Conservation (phyloP, 1,140 invertebrate genomes). For the Lepidurus packardi region DNA sequence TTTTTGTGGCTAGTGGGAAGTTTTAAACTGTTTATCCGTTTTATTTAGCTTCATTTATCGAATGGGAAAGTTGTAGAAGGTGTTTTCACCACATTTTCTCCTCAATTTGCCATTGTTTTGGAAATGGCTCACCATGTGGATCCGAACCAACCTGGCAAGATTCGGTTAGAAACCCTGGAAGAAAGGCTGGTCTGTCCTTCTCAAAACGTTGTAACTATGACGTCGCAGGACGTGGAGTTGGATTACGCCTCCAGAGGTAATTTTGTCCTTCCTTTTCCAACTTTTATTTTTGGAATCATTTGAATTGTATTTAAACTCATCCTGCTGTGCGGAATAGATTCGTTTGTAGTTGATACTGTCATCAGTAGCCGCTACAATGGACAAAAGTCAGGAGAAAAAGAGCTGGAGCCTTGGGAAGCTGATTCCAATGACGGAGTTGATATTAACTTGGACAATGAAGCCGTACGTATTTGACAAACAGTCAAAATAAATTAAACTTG, state of each 20-base stretch:
- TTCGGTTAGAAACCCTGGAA: conserved; percentile 61
- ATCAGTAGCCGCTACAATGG: conserved; percentile 51
- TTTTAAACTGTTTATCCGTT: conserved; percentile 26
- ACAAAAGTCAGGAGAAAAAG: conserved; percentile 60
- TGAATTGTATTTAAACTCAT: conserved; percentile 29
- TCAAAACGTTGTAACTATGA: conserved; percentile 71
- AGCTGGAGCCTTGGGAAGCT: conserved; percentile 82
- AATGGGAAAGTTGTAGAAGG: conserved; percentile 77
- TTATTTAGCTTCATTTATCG: conserved; percentile 60
- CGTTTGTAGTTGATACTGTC: conserved; percentile 64
- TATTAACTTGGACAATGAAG: conserved; percentile 48
- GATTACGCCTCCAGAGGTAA: conserved; percentile 73
- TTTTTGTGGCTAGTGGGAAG: conserved; percentile 18
- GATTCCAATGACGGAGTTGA: conserved; percentile 56
- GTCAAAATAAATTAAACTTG: too few species aligned
- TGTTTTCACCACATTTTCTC: conserved; percentile 77
- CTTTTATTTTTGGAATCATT: background rate
- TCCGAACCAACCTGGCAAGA: conserved; percentile 52
- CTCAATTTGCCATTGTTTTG: conserved; percentile 72
- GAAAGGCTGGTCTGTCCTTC: conserved; percentile 80
- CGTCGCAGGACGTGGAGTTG: conserved; percentile 72
- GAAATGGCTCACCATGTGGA: conserved; percentile 77
- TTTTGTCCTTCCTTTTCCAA: background rate
- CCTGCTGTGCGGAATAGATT: conserved; percentile 39
- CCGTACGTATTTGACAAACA: conserved; percentile 48